Evolutionary conservation across 92 coral and sea anemone species (phyloP).

Genomic region (Desmophyllum pertusum): DNA sequence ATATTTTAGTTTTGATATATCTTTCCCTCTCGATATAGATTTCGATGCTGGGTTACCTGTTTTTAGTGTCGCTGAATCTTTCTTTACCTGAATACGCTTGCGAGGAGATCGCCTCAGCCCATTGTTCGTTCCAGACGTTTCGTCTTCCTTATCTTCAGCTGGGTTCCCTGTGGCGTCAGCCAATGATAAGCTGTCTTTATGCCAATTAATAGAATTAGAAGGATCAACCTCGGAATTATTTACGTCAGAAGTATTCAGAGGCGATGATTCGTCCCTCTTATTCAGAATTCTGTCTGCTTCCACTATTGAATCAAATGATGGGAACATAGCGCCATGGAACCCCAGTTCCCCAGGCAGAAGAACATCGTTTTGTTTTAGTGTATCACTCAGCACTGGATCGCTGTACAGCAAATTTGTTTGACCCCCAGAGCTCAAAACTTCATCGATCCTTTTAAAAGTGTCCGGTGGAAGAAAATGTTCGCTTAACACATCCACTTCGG

Average conservation of each 20-base stretch:
- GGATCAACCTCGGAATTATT: background rate
- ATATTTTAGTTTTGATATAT: constrained; percentile 39
- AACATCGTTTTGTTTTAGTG: constrained; percentile 33
- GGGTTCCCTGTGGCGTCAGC: constrained; percentile 4
- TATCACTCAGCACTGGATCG: constrained; percentile 56
- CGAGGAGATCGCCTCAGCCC: constrained; percentile 38
- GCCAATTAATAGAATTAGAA: background rate
- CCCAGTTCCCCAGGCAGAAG: constrained; percentile 36
- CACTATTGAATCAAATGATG: constrained; percentile 40
- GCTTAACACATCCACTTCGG: constrained; percentile 75
- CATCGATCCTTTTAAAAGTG: constrained; percentile 81
- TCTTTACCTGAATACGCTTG: constrained; percentile 34
- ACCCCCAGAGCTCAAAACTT: constrained; percentile 52
- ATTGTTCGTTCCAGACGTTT: constrained; percentile 3
- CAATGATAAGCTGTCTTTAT: background rate
- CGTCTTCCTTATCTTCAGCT: background rate
- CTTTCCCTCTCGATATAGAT: constrained; percentile 46
- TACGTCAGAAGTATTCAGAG: too few species aligned
- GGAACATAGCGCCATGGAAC: constrained; percentile 41
- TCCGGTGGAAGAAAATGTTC: constrained; percentile 71
- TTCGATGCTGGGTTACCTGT: constrained; percentile 1
- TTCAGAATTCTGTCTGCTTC: constrained; percentile 41
- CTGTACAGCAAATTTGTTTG: constrained; percentile 42
- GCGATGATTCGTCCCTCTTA: constrained; percentile 26
- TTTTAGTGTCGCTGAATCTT: constrained; percentile 17